phyloP scores from a whole-genome alignment of 2,888 invertebrate genomes.

The Seira sanloemensis region DNA sequence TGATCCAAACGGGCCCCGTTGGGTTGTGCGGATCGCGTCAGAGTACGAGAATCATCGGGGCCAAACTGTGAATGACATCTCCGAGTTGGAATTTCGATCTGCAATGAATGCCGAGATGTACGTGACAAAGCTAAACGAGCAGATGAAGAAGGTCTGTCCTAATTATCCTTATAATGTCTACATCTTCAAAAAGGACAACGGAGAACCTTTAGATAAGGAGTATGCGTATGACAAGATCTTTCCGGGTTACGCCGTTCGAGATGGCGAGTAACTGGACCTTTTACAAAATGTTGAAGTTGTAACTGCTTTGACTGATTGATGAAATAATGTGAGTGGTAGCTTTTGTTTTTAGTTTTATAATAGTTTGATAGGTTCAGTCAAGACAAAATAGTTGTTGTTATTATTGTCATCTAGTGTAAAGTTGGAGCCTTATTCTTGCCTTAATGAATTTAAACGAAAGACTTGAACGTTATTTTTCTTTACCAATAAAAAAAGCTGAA shows the following conservation, averaged over 20 bases:
- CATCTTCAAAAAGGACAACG: not conserved
- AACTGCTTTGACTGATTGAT: no score
- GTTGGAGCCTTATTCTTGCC: no score
- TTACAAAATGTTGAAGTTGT: no score
- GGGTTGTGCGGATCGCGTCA: not conserved
- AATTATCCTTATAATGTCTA: not conserved
- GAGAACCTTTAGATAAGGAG: not conserved
- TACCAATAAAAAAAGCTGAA: not conserved
- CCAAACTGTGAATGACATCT: not conserved
- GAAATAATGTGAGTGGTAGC: no score
- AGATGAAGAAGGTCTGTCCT: not conserved
- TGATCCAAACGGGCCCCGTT: not conserved
- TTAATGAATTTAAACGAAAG: not conserved
- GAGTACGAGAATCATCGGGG: not conserved
- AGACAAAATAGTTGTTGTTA: no score
- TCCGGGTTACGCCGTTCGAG: not conserved
- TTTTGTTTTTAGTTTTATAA: no score
- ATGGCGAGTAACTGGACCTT: not conserved
- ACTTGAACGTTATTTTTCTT: not conserved
- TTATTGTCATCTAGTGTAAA: no score
- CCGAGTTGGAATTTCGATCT: not conserved
- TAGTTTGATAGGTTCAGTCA: no score
- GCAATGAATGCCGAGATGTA: not conserved
- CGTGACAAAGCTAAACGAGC: not conserved
- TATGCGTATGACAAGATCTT: not conserved